These are phyloP conservation scores for Crotophaga sulcirostris DNA, from an alignment of 2,113 vertebrate species.

Conservation along the genomic window DNA sequence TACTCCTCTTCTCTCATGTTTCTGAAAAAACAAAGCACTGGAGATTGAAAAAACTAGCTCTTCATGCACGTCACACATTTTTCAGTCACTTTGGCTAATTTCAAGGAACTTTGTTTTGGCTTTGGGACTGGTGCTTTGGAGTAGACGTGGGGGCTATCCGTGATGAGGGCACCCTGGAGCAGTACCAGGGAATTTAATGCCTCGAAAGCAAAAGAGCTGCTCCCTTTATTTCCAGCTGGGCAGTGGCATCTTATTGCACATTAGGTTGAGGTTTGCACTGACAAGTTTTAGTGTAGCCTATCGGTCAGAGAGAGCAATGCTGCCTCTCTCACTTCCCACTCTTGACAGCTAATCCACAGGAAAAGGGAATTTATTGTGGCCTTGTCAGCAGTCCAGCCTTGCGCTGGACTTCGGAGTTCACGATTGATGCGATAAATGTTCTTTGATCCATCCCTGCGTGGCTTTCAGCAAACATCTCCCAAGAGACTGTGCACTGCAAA, in stretches of 20 bases:
- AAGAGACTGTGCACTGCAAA: fast-evolving
- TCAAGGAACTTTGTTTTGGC: neutral
- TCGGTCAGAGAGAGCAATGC: neutral
- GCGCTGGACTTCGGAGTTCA: fast-evolving
- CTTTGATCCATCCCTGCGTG: neutral
- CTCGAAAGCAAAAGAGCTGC: neutral
- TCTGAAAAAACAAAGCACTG: neutral
- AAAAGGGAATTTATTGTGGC: slow-evolving; percentile 2
- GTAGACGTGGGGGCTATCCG: fast-evolving
- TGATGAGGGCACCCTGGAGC: neutral
- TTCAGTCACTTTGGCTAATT: neutral
- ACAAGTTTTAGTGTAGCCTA: neutral
- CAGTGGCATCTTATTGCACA: fast-evolving
- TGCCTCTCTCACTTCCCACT: neutral
- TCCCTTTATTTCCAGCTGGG: neutral
- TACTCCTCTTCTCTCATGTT: neutral
- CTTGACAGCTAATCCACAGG: slow-evolving; percentile 32
- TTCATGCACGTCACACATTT: fast-evolving
- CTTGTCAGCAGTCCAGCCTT: neutral
- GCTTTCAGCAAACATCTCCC: neutral
- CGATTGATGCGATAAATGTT: neutral
- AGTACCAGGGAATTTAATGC: neutral
- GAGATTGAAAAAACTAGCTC: neutral
- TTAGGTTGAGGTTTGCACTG: neutral
- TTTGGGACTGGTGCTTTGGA: neutral